These are phyloP conservation scores for Pinna nobilis DNA, from an alignment of 1,140 invertebrate genomes.

Conservation along the genomic window DNA sequence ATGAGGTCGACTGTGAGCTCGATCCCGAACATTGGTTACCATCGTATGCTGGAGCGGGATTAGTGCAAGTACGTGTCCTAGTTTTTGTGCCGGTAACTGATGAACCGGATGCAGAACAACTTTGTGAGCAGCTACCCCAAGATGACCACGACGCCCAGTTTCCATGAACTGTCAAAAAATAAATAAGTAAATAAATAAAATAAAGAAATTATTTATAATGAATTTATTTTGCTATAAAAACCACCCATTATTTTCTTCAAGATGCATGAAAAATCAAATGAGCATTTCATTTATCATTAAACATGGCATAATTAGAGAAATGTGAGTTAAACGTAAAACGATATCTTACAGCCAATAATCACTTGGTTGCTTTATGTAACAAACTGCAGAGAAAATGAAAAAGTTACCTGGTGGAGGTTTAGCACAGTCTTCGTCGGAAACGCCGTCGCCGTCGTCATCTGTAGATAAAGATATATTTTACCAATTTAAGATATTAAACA, in stretches of 20 bases:
- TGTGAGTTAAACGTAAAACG: not conserved
- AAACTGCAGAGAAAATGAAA: not conserved
- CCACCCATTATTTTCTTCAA: too few relatives aligned
- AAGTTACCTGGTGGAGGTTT: conserved; percentile 38
- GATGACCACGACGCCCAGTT: conserved; percentile 80
- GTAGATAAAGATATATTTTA: not conserved
- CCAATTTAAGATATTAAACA: not conserved
- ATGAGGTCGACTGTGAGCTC: conserved; percentile 13
- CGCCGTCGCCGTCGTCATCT: conserved; percentile 55
- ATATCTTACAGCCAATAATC: not conserved
- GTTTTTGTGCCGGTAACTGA: conserved; percentile 77
- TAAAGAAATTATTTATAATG: too few relatives aligned
- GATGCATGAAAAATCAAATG: too few relatives aligned
- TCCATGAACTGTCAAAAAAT: conserved; percentile 75
- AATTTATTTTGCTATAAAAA: not conserved
- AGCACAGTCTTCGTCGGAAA: conserved; percentile 49
- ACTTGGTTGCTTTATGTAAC: not conserved
- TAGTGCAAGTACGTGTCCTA: conserved; percentile 79
- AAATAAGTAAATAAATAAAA: too few relatives aligned
- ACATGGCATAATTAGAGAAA: not conserved
- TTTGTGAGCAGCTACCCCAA: conserved; percentile 81
- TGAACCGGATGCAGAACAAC: conserved; percentile 72
- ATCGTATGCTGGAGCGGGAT: conserved; percentile 72
- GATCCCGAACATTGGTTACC: conserved; percentile 51
- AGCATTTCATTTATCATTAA: not conserved